phyloP scores from a whole-genome alignment of 1,140 invertebrate species.

The Monomorium pharaonis region DNA sequence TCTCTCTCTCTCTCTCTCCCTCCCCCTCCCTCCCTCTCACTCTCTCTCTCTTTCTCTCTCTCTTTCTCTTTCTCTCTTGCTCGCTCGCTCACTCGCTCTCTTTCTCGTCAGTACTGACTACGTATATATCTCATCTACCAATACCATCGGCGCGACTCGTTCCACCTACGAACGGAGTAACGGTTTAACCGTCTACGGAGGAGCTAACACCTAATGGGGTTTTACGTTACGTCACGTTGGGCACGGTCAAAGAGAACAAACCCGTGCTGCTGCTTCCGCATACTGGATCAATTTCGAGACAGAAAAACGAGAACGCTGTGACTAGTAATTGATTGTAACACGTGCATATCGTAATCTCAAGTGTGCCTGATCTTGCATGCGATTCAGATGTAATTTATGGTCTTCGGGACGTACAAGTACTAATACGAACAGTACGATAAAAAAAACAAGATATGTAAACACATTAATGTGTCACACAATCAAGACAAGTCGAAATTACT shows the following conservation, averaged over 20 bases:
- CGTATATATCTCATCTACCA: constrained; percentile 61
- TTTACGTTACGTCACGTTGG: constrained; percentile 71
- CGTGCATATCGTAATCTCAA: constrained; percentile 15
- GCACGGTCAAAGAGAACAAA: constrained; percentile 63
- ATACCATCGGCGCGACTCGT: constrained; percentile 60
- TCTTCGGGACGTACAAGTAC: background rate
- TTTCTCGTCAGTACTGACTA: background rate
- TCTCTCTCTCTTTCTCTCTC: background rate
- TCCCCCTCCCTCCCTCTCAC: background rate
- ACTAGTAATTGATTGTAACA: constrained; percentile 54
- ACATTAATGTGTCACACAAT: background rate
- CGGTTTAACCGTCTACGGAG: constrained; percentile 71
- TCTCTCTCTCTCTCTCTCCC: no score
- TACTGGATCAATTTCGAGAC: constrained; percentile 49
- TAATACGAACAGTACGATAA: background rate
- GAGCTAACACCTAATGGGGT: constrained; percentile 71
- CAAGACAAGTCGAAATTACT: background rate
- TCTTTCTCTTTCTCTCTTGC: no score
- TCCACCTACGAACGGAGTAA: constrained; percentile 67
- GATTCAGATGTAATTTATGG: background rate
- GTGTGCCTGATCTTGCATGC: background rate
- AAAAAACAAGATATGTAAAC: background rate
- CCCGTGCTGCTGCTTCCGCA: constrained; percentile 44
- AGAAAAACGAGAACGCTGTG: constrained; percentile 28
- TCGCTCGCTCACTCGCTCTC: no score